Percentiles rank a stretch among this genome's conserved stretches.
Conservation (phyloP, 92 coral and sea anemone species). For the Anthopleura xanthogrammica region DNA sequence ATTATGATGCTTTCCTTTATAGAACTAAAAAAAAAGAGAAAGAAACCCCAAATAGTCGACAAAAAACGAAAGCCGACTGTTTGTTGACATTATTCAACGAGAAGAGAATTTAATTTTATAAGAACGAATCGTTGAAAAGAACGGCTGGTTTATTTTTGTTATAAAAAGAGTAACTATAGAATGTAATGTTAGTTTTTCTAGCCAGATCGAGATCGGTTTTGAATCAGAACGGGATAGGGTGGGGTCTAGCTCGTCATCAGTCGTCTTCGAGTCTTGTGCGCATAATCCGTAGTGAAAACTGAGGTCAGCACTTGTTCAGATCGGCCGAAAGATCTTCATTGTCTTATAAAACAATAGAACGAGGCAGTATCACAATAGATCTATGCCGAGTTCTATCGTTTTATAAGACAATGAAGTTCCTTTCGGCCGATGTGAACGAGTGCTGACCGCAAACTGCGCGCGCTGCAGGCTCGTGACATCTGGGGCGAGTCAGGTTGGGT, state of each 20-base stretch:
- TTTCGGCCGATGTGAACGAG: no score
- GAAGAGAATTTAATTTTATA: constrained; percentile 45
- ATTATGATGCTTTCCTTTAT: constrained; percentile 10
- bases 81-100: constrained; percentile 21
- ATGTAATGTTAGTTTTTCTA: constrained; percentile 31
- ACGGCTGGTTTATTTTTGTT: constrained; percentile 64
- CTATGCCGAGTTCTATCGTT: no score
- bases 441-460: no score
- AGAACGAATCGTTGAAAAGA: constrained; percentile 35
- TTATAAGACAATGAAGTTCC: no score
- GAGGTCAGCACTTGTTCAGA: no score
- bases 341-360: no score
- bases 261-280: not conserved
- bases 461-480: not conserved
- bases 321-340: no score
- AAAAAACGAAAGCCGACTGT: constrained; percentile 21
- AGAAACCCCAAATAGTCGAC: constrained; percentile 3
- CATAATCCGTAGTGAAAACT: not conserved
- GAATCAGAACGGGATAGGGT: constrained; percentile 18
- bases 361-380: no score
- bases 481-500: not conserved
- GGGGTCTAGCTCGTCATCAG: not conserved
- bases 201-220: constrained; percentile 7
- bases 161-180: constrained; percentile 30
- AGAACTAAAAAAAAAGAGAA: not conserved